A percentile compares a stretch with the other conserved stretches of the same genome.
These are phyloP conservation scores for Dendrocopos noguchii DNA, from an alignment of 2,113 vertebrate genomes.

Conservation along the genomic window DNA sequence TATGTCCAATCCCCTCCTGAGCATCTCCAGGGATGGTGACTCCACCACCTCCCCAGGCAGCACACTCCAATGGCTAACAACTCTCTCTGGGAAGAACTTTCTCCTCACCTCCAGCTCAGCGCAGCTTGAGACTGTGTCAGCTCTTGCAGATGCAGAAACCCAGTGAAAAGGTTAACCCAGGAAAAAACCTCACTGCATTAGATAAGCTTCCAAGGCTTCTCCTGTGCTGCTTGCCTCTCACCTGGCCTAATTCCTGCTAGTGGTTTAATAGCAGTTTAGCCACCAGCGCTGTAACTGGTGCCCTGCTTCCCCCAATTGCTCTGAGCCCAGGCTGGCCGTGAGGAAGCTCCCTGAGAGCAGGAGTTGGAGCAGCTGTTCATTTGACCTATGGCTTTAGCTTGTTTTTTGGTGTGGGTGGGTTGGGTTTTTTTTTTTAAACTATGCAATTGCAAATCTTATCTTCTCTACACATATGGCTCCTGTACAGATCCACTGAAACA, in stretches of 20 bases:
- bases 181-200: not conserved
- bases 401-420: not conserved
- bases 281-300: not conserved
- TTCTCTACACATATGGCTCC: constrained; percentile 22
- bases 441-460: constrained; percentile 49
- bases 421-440: not conserved
- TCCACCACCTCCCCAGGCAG: too few relatives aligned
- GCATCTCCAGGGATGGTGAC: too few relatives aligned
- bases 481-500: constrained; percentile 3
- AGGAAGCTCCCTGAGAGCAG: not conserved
- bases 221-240: not conserved
- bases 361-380: not conserved
- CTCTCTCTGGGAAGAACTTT: too few relatives aligned
- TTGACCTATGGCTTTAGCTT: not conserved
- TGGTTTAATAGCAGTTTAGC: not conserved
- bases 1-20: too few relatives aligned
- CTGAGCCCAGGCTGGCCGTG: not conserved
- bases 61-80: too few relatives aligned
- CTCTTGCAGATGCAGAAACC: not conserved
- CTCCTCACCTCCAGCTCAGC: too few relatives aligned
- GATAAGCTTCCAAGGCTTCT: not conserved
- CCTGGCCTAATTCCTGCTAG: not conserved
- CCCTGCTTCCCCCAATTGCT: not conserved
- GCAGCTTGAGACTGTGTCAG: not conserved
- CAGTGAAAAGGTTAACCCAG: not conserved